Percentiles rank a stretch among this genome's conserved stretches.
Evolutionary conservation across 2,113 vertebrate genomes (phyloP).

Genomic region (Nothocercus julius): DNA sequence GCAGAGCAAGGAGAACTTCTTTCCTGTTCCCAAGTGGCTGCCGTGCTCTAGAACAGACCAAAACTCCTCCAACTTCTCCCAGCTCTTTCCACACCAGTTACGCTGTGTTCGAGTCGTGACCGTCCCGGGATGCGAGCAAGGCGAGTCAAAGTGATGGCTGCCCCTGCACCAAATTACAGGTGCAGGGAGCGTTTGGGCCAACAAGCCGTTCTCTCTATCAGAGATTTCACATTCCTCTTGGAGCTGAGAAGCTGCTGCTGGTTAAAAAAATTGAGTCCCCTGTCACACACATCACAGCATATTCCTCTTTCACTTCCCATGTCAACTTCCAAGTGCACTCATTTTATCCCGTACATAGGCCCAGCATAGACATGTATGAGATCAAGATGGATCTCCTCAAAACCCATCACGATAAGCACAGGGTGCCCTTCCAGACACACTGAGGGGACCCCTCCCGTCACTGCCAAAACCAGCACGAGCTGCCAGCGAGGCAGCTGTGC

Average conservation of each 20-base stretch:
- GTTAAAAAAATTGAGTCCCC: neutral
- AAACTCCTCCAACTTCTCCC: neutral
- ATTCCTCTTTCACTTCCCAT: neutral
- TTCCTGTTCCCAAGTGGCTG: constrained; percentile 16
- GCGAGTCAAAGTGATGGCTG: neutral
- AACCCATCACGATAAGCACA: neutral
- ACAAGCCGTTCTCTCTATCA: neutral
- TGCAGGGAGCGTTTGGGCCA: neutral
- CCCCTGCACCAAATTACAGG: neutral
- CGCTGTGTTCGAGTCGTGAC: neutral
- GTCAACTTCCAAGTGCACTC: neutral
- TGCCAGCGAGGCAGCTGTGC: neutral
- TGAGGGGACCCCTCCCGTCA: neutral
- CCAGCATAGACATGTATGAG: neutral
- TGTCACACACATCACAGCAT: neutral
- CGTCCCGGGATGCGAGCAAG: neutral
- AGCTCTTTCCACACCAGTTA: neutral
- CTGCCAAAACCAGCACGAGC: neutral
- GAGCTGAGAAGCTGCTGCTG: neutral
- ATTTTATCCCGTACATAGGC: neutral
- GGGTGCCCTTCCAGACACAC: neutral
- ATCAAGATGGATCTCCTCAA: neutral
- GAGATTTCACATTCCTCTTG: neutral
- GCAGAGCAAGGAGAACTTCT: constrained; percentile 17
- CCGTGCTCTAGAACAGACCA: neutral